Evolutionary conservation across 2,888 invertebrate species (phyloP).

Genomic region (Pristionchus entomophagus): DNA sequence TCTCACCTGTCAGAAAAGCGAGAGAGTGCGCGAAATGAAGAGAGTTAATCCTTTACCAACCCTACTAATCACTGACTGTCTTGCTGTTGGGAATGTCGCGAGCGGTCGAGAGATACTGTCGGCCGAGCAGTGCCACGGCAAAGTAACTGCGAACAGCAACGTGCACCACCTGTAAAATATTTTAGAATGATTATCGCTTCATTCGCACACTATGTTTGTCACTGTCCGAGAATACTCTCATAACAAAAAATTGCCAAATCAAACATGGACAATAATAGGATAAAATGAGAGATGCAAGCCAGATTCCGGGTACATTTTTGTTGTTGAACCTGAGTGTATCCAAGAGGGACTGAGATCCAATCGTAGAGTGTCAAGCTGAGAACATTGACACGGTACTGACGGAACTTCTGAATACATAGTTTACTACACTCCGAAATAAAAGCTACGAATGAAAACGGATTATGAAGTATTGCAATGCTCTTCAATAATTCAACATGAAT

Average conservation of each 20-base stretch:
- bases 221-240: too few species aligned
- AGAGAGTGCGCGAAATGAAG: too few species aligned
- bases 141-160: constrained; percentile 71
- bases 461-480: too few species aligned
- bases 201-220: too few species aligned
- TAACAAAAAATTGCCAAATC: too few species aligned
- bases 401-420: constrained; percentile 60
- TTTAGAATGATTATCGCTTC: too few species aligned
- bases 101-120: constrained; percentile 64
- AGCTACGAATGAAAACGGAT: background rate
- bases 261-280: background rate
- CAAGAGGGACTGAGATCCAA: constrained; percentile 71
- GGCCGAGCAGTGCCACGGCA: constrained; percentile 66
- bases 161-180: constrained; percentile 68
- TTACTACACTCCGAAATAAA: background rate
- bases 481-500: too few species aligned
- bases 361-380: constrained; percentile 70
- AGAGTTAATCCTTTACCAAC: too few species aligned
- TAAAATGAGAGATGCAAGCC: background rate
- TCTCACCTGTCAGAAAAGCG: too few species aligned
- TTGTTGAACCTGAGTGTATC: constrained; percentile 62
- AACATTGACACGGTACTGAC: constrained; percentile 68
- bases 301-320: too few species aligned
- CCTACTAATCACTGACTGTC: background rate
- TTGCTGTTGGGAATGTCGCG: constrained; percentile 50